Conservation (phyloP, 2,113 vertebrate species). For the Pelodiscus sinensis region DNA sequence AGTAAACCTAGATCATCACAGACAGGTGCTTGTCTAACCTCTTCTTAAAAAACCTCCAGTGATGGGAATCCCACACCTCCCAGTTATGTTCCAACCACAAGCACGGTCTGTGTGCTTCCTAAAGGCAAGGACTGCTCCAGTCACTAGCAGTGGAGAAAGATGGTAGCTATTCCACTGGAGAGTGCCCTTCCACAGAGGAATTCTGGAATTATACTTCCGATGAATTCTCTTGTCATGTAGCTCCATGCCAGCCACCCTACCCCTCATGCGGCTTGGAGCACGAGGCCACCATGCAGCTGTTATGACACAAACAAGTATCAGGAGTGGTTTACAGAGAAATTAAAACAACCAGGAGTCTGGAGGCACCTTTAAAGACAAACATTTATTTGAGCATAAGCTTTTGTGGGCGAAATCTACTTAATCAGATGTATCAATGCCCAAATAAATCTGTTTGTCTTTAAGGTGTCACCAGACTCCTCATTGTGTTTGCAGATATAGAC, state of each 20-base stretch:
- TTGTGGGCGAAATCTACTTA: too few species aligned
- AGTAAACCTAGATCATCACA: too few species aligned
- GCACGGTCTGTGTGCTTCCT: neutral
- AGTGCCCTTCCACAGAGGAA: constrained; percentile 8
- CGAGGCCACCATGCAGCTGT: constrained; percentile 40
- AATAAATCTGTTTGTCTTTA: too few species aligned
- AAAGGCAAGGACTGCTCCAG: neutral
- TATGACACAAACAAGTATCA: constrained; percentile 45
- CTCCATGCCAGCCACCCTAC: neutral
- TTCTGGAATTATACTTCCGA: constrained; percentile 20
- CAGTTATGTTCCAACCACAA: neutral
- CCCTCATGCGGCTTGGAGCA: constrained; percentile 6
- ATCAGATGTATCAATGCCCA: too few species aligned
- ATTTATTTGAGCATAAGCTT: too few species aligned
- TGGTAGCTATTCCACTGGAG: neutral
- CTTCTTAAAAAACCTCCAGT: too few species aligned
- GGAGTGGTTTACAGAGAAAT: constrained; percentile 56
- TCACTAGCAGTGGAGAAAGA: neutral
- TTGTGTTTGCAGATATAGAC: too few species aligned
- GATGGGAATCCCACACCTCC: neutral
- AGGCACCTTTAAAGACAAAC: too few species aligned
- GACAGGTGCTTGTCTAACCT: too few species aligned
- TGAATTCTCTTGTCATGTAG: neutral
- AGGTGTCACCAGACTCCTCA: too few species aligned
- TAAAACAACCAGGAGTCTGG: neutral